Conservation (phyloP, 2,888 invertebrate species). For the Lobophora halterata region DNA sequence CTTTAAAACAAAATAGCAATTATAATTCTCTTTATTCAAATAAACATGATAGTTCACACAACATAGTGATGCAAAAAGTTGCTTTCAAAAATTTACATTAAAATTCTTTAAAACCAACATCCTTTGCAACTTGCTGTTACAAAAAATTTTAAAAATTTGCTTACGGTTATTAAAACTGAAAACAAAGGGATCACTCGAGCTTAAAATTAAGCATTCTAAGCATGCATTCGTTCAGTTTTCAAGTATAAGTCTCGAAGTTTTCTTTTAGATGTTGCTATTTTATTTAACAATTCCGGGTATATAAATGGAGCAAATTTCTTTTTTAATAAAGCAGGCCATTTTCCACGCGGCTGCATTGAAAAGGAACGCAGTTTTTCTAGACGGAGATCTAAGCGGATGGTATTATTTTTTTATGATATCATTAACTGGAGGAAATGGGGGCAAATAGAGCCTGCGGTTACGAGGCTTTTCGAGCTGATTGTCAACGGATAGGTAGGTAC, state of each 20-base stretch:
- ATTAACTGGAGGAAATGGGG: slow-evolving; percentile 70
- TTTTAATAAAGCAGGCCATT: slow-evolving; percentile 39
- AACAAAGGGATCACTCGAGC: slow-evolving; percentile 10
- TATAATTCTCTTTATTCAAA: no score
- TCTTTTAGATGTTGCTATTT: slow-evolving; percentile 9
- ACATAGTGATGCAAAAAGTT: no score
- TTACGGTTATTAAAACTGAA: slow-evolving; percentile 1
- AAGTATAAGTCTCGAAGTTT: slow-evolving; percentile 3
- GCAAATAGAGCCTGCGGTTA: slow-evolving; percentile 66
- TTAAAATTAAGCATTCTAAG: slow-evolving; percentile 12
- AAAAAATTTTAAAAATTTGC: no score
- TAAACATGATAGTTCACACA: no score
- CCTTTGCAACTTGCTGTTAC: no score
- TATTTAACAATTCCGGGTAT: slow-evolving; percentile 5
- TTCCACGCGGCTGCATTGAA: slow-evolving; percentile 60
- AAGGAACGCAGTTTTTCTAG: slow-evolving; percentile 59
- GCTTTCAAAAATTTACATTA: no score
- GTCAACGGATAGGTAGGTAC: slow-evolving; percentile 18
- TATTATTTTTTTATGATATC: slow-evolving; percentile 64
- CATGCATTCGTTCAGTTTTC: slow-evolving; percentile 4
- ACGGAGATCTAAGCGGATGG: slow-evolving; percentile 52
- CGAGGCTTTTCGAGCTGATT: slow-evolving; percentile 58
- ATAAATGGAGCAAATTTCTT: slow-evolving; percentile 7
- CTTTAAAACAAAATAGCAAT: no score
- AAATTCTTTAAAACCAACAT: no score